A percentile compares a stretch with the other conserved stretches of the same genome.
These are phyloP conservation scores for Limenitis camilla DNA, from an alignment of 2,888 invertebrate genomes.

Conservation along the genomic window DNA sequence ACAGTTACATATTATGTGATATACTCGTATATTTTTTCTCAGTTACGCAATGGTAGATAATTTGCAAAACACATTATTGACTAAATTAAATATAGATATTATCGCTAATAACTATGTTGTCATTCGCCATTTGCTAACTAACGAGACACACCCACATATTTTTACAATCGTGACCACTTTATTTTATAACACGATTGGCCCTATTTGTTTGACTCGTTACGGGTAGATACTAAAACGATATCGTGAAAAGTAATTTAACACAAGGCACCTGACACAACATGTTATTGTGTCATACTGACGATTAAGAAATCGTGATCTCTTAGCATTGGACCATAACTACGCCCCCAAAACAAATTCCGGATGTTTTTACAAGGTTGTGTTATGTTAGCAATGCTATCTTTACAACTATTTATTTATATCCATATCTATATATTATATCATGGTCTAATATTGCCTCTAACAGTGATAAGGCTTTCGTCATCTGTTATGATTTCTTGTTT, in stretches of 20 bases:
- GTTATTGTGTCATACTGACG: slow-evolving; percentile 10
- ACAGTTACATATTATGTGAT: too few relatives aligned
- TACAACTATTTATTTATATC: too few relatives aligned
- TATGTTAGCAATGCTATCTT: too few relatives aligned
- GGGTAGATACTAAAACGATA: not conserved
- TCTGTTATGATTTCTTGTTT: too few relatives aligned
- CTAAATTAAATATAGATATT: not conserved
- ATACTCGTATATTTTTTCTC: too few relatives aligned
- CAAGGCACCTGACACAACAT: slow-evolving; percentile 1
- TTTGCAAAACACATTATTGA: slow-evolving; percentile 1
- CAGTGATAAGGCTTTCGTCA: too few relatives aligned
- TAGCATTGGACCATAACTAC: slow-evolving; percentile 10
- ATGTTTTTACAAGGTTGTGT: not conserved
- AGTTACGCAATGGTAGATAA: not conserved
- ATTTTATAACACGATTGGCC: slow-evolving; percentile 6
- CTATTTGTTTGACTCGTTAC: slow-evolving; percentile 11
- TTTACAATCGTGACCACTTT: slow-evolving; percentile 13
- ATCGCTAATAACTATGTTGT: too few relatives aligned
- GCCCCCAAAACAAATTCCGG: slow-evolving; percentile 10
- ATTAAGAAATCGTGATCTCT: slow-evolving; percentile 19
- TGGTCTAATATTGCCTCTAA: too few relatives aligned
- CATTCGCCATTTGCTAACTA: not conserved
- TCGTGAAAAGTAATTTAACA: slow-evolving; percentile 19
- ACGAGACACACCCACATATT: slow-evolving; percentile 16
- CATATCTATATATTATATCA: too few relatives aligned